phyloP scores from a whole-genome alignment of 2,113 vertebrate species.

The Neomonachus schauinslandi region DNA sequence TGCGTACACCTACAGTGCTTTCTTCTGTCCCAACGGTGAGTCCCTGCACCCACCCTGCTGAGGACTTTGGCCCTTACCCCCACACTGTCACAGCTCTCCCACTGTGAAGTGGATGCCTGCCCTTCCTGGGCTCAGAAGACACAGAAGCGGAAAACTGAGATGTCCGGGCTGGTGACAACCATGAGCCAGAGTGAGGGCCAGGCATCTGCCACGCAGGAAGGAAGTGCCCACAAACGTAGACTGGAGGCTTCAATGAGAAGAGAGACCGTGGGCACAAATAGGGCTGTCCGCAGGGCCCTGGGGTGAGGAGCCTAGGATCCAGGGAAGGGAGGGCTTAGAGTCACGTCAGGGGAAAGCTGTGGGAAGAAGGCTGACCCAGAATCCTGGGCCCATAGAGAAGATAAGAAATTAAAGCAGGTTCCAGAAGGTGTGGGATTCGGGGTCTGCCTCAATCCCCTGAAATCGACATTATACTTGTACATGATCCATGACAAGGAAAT shows the following conservation, averaged over 20 bases:
- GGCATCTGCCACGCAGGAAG: too few species aligned
- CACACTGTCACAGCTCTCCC: too few species aligned
- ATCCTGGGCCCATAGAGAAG: neutral
- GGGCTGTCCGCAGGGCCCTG: neutral
- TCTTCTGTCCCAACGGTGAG: slow-evolving; percentile 97
- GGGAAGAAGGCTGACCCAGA: neutral
- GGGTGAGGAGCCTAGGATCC: neutral
- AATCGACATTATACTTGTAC: neutral
- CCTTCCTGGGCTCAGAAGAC: neutral
- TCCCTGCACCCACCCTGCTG: neutral
- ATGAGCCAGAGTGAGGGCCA: neutral
- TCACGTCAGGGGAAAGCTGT: neutral
- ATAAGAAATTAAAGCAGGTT: neutral
- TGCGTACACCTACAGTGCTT: slow-evolving; percentile 96
- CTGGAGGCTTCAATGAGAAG: neutral
- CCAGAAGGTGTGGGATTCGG: neutral
- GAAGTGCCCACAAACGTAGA: fast-evolving
- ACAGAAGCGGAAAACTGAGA: neutral
- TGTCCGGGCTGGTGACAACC: neutral
- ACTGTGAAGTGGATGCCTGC: fast-evolving
- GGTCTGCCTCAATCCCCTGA: neutral
- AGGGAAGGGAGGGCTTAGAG: neutral
- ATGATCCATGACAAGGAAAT: neutral
- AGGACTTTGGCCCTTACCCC: neutral
- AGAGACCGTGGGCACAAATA: neutral